Conservation (phyloP, 2,797 vertebrate species). For the Girardinus metallicus region DNA sequence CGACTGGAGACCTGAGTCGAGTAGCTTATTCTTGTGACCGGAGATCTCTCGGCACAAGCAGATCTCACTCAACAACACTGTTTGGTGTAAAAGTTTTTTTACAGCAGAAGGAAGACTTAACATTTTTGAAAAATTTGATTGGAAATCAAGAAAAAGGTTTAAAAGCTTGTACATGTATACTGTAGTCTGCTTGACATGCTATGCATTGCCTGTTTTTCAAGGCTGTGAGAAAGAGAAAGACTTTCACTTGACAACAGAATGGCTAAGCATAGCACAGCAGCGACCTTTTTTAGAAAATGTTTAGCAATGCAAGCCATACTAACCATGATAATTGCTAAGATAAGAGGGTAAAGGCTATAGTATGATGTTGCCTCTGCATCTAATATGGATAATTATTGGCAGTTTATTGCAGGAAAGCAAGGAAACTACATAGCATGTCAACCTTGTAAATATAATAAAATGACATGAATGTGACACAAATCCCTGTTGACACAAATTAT, state of each 20-base stretch:
- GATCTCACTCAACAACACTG: neutral
- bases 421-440: neutral
- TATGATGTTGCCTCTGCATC: neutral
- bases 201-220: neutral
- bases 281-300: neutral
- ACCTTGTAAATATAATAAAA: neutral
- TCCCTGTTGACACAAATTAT: neutral
- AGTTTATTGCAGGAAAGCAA: neutral
- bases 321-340: neutral
- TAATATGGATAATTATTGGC: neutral
- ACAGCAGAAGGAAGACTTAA: neutral
- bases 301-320: neutral
- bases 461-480: neutral
- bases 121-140: neutral
- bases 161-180: neutral
- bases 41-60: neutral
- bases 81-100: neutral
- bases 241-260: no score
- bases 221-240: neutral
- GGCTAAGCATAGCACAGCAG: no score
- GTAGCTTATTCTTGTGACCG: neutral
- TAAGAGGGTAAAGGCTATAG: neutral
- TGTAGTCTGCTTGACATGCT: neutral
- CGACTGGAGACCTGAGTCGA: neutral
- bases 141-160: neutral